Evolutionary conservation across 2,888 invertebrate species (phyloP).

Genomic region (Enoplolaimus lenunculus): DNA sequence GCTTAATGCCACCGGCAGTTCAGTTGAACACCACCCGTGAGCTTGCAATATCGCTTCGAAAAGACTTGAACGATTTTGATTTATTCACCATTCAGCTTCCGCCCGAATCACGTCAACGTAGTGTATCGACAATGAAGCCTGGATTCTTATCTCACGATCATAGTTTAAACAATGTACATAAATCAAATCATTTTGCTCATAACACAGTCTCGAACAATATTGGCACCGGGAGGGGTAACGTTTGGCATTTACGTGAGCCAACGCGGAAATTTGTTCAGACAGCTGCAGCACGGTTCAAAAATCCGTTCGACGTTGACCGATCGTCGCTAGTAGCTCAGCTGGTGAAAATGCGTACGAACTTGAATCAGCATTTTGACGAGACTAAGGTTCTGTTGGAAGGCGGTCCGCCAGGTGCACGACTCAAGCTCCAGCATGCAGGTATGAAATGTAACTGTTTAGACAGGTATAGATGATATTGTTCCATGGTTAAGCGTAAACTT

Average conservation of each 20-base stretch:
- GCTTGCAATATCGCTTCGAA: not conserved
- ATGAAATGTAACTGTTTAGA: conserved; percentile 20
- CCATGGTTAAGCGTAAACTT: too few relatives aligned
- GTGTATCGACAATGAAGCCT: not conserved
- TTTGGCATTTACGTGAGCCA: too few relatives aligned
- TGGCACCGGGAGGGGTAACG: not conserved
- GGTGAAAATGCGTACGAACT: conserved; percentile 80
- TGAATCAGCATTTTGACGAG: conserved; percentile 53
- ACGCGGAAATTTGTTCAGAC: not conserved
- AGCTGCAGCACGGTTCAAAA: conserved; percentile 54
- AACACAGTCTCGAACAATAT: not conserved
- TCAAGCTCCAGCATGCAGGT: conserved; percentile 62
- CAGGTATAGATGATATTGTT: too few relatives aligned
- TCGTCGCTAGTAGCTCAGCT: conserved; percentile 77
- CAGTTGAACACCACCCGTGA: not conserved
- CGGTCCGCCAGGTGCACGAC: conserved; percentile 55
- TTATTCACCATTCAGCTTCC: not conserved
- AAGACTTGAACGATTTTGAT: not conserved
- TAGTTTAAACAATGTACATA: too few relatives aligned
- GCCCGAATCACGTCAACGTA: not conserved
- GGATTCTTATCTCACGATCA: too few relatives aligned
- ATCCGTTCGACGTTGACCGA: conserved; percentile 87
- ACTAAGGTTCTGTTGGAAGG: conserved; percentile 30
- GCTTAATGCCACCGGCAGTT: not conserved
- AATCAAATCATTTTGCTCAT: too few relatives aligned